Evolutionary conservation across 2,888 invertebrate species (phyloP).

Genomic region (Nowickia ferox): DNA sequence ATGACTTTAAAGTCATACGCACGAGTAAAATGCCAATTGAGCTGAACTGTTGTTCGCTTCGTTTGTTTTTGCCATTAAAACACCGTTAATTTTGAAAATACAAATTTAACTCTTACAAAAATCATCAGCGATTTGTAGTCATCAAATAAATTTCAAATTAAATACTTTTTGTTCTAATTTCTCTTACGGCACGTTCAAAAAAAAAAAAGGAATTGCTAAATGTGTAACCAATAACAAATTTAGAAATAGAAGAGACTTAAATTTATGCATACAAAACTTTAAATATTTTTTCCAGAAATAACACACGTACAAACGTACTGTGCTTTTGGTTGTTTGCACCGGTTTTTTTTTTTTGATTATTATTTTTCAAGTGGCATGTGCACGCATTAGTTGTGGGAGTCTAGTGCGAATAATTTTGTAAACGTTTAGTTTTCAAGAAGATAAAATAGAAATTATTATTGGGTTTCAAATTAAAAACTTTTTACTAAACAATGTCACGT

Average conservation of each 20-base stretch:
- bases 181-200: constrained; percentile 62
- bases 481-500: constrained; percentile 71
- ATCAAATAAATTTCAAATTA: constrained; percentile 62
- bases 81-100: constrained; percentile 62
- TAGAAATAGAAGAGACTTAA: constrained; percentile 24
- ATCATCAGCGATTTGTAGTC: constrained; percentile 40
- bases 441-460: constrained; percentile 64
- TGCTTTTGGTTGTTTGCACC: neutral
- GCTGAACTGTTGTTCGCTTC: constrained; percentile 35
- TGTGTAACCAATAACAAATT: constrained; percentile 61
- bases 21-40: constrained; percentile 32
- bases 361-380: constrained; percentile 9
- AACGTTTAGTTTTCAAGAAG: constrained; percentile 47
- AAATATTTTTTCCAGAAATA: constrained; percentile 40
- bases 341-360: neutral
- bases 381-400: constrained; percentile 38
- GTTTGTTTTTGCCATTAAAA: constrained; percentile 48
- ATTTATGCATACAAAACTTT: constrained; percentile 33
- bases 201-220: constrained; percentile 33
- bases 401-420: constrained; percentile 39
- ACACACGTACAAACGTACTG: neutral
- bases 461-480: constrained; percentile 59
- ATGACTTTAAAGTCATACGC: neutral
- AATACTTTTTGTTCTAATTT: constrained; percentile 66
- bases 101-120: constrained; percentile 54